These are phyloP conservation scores for Acestrorhynchus altus DNA, from an alignment of 2,797 vertebrate species.

Conservation along the genomic window DNA sequence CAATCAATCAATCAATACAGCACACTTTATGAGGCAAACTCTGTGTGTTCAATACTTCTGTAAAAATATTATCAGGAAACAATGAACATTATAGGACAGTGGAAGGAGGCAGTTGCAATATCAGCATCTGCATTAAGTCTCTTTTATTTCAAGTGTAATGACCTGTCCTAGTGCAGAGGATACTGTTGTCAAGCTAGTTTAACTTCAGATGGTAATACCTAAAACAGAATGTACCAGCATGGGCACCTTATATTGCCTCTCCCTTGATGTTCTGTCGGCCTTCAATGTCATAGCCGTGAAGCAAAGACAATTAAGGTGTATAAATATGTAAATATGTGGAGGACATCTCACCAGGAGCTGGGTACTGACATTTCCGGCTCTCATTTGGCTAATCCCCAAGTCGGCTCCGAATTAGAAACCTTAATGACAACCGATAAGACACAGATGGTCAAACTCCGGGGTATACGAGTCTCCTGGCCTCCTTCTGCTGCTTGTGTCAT, in stretches of 20 bases:
- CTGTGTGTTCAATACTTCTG: background rate
- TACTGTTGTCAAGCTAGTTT: slow-evolving; percentile 33
- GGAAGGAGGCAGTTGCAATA: slow-evolving; percentile 25
- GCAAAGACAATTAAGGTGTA: slow-evolving; percentile 84
- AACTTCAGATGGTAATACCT: slow-evolving; percentile 40
- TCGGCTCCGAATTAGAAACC: slow-evolving; percentile 82
- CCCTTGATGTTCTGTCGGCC: slow-evolving; percentile 55
- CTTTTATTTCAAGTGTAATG: slow-evolving; percentile 40
- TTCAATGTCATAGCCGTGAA: slow-evolving; percentile 77
- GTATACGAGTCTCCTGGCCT: slow-evolving; percentile 73
- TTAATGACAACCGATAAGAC: slow-evolving; percentile 84
- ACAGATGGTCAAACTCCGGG: slow-evolving; percentile 84
- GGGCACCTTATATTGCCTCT: slow-evolving; percentile 19
- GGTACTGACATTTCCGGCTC: slow-evolving; percentile 82
- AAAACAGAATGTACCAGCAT: slow-evolving; percentile 26
- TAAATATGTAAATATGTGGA: slow-evolving; percentile 84
- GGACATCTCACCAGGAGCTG: slow-evolving; percentile 73
- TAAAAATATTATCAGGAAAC: slow-evolving; percentile 17
- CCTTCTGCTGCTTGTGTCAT: slow-evolving; percentile 70
- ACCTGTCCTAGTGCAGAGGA: slow-evolving; percentile 11
- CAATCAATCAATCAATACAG: too few relatives aligned
- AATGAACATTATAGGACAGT: slow-evolving; percentile 18
- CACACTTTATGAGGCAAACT: slow-evolving; percentile 6
- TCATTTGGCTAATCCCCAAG: slow-evolving; percentile 82
- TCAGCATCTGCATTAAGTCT: slow-evolving; percentile 12